Percentiles rank a stretch among this genome's conserved stretches.
Conservation (phyloP, 2,888 invertebrate genomes). For the Thysanoteuthis rhombus region DNA sequence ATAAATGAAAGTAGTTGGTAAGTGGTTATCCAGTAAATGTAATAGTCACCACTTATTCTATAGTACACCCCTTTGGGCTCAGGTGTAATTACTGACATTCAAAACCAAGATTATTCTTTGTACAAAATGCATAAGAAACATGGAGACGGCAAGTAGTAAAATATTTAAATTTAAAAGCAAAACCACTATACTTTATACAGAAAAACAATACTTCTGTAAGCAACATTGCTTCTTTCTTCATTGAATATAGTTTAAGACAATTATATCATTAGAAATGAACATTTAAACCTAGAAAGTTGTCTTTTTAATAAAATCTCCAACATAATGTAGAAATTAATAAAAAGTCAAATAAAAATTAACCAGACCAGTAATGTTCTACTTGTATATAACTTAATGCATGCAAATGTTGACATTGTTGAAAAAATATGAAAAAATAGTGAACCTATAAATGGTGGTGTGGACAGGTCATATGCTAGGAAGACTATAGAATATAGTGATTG, state of each 20-base stretch:
- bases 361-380: not conserved
- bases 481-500: constrained; percentile 1
- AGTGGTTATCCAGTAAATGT: not conserved
- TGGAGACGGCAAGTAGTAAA: not conserved
- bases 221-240: not conserved
- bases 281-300: not conserved
- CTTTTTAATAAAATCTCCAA: not conserved
- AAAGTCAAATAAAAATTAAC: not conserved
- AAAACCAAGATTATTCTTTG: not conserved
- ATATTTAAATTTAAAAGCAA: not conserved
- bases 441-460: constrained; percentile 12
- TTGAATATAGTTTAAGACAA: not conserved
- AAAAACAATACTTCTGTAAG: not conserved
- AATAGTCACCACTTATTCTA: not conserved
- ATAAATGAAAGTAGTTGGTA: not conserved
- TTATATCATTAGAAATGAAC: not conserved
- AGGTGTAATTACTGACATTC: no score
- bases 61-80: no score
- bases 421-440: not conserved
- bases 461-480: constrained; percentile 12
- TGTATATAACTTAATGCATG: not conserved
- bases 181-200: not conserved
- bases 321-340: not conserved
- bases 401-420: not conserved
- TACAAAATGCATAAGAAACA: not conserved